Evolutionary conservation across 2,888 invertebrate genomes (phyloP).

Genomic region (Podabrus alpinus): DNA sequence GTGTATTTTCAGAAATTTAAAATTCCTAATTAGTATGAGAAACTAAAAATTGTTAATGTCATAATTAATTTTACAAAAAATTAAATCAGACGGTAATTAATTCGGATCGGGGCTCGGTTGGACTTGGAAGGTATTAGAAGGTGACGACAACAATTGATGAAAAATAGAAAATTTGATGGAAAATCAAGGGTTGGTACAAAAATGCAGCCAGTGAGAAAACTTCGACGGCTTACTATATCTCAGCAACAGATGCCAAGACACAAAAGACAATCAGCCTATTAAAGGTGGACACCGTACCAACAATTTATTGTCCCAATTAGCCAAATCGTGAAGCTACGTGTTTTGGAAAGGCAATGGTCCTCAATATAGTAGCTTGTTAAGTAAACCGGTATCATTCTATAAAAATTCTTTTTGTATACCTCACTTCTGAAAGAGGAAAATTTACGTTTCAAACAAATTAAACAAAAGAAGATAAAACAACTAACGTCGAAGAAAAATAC

Average conservation of each 20-base stretch:
- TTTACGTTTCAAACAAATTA: neutral
- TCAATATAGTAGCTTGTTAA: slow-evolving; percentile 42
- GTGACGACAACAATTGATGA: too few species aligned
- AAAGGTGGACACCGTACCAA: slow-evolving; percentile 57
- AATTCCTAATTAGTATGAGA: neutral
- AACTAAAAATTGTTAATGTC: neutral
- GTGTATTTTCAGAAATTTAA: neutral
- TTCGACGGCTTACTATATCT: slow-evolving; percentile 24
- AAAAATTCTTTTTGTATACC: slow-evolving; percentile 32
- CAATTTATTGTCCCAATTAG: slow-evolving; percentile 63
- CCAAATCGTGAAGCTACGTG: slow-evolving; percentile 59
- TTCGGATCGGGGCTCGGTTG: neutral
- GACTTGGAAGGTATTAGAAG: too few species aligned
- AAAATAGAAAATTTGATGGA: too few species aligned
- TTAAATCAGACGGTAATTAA: neutral
- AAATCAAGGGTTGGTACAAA: neutral
- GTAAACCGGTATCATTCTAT: slow-evolving; percentile 36
- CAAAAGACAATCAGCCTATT: slow-evolving; percentile 59
- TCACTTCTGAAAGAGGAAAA: slow-evolving; percentile 10
- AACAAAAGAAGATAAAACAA: slow-evolving; percentile 6
- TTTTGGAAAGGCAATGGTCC: slow-evolving; percentile 56
- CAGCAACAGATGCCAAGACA: slow-evolving; percentile 53
- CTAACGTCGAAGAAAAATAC: slow-evolving; percentile 1
- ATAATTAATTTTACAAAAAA: neutral
- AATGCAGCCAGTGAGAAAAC: slow-evolving; percentile 10